Conservation (phyloP, 2,888 invertebrate genomes). For the Eudasyphora cyanicolor region DNA sequence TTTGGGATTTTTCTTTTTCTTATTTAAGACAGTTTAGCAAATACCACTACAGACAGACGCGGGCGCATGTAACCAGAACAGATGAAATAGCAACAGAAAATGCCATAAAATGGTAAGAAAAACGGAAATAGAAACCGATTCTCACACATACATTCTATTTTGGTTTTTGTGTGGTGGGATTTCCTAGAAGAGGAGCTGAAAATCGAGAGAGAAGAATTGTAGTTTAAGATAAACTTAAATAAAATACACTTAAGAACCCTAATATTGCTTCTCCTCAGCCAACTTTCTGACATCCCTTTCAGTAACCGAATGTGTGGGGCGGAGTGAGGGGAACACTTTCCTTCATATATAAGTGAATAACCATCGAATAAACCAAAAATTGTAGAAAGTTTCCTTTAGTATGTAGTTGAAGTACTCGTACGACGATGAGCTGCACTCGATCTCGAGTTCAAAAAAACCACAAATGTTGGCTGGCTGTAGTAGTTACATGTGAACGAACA, state of each 20-base stretch:
- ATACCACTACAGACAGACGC: not conserved
- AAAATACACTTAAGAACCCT: conserved; percentile 31
- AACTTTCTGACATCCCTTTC: not conserved
- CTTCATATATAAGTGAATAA: not conserved
- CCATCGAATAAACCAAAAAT: not conserved
- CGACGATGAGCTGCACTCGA: not conserved
- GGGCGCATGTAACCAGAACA: not conserved
- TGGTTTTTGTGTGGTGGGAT: not conserved
- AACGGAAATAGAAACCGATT: not conserved
- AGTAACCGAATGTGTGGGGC: not conserved
- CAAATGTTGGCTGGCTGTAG: not conserved
- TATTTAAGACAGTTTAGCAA: conserved; percentile 2
- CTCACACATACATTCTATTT: not conserved
- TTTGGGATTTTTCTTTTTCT: not conserved
- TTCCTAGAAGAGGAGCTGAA: not conserved
- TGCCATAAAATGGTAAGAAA: not conserved
- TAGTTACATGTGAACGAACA: not conserved
- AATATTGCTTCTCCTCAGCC: conserved; percentile 1
- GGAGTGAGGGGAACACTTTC: not conserved
- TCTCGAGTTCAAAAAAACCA: not conserved
- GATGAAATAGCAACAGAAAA: too few species aligned
- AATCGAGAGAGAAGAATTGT: not conserved
- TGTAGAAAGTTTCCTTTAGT: not conserved
- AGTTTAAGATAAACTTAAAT: conserved; percentile 16
- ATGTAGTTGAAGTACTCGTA: not conserved